Evolutionary conservation across 37 sponge, comb jelly and placozoan genomes (phyloP).

Genomic region (Cliona cf. orientalis): DNA sequence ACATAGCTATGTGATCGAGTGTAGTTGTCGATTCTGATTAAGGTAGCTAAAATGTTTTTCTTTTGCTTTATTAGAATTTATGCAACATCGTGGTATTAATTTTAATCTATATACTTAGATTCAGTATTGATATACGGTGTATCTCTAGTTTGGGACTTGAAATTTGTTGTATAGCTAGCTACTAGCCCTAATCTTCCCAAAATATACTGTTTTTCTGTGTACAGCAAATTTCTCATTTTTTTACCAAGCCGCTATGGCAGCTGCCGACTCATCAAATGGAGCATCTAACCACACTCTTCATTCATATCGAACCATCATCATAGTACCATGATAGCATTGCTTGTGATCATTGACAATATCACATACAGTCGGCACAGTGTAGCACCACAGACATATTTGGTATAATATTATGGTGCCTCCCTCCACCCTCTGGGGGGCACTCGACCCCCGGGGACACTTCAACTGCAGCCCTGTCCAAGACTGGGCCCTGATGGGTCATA

Average conservation of each 20-base stretch:
- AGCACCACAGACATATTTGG: neutral
- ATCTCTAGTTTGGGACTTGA: no score
- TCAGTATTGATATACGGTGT: no score
- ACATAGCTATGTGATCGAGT: no score
- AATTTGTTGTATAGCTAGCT: no score
- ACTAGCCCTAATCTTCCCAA: no score
- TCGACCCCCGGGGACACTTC: neutral
- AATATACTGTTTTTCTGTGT: no score
- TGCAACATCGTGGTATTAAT: no score
- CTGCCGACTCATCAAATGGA: neutral
- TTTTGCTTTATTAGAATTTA: no score
- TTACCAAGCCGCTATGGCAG: conserved; percentile 1
- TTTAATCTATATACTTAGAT: no score
- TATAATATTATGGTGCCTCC: neutral
- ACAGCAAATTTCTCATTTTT: no score
- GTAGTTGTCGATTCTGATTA: no score
- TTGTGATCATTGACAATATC: conserved; percentile 3
- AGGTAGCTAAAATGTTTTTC: no score
- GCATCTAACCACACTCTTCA: neutral
- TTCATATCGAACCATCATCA: neutral
- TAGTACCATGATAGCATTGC: neutral
- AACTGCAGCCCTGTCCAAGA: neutral
- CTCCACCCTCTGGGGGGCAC: neutral
- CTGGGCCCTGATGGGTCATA: conserved; percentile 13
- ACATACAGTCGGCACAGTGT: conserved; percentile 25